phyloP scores from a whole-genome alignment of 2,888 invertebrate genomes.

The Caenorhabditis macrosperma region DNA sequence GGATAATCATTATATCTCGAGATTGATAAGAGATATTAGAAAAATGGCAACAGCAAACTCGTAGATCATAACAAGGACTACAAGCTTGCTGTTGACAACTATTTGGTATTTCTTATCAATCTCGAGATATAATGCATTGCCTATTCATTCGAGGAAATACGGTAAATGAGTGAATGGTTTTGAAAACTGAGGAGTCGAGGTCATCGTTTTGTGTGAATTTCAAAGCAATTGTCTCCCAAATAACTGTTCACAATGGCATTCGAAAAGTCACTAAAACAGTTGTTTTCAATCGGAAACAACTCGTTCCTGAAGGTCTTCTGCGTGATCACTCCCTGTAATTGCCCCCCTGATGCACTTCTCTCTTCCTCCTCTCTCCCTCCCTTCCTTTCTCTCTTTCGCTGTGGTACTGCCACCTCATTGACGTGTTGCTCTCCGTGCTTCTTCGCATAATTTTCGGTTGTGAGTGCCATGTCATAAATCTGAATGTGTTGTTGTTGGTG shows the following conservation, averaged over 20 bases:
- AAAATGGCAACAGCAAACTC: too few species aligned
- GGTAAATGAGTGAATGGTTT: too few species aligned
- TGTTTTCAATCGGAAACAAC: neutral
- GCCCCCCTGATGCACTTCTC: neutral
- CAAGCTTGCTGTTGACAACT: too few species aligned
- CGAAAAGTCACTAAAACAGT: neutral
- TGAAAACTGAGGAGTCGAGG: too few species aligned
- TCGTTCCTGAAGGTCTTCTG: slow-evolving; percentile 9
- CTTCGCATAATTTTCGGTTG: neutral
- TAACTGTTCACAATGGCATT: neutral
- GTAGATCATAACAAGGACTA: too few species aligned
- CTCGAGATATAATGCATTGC: too few species aligned
- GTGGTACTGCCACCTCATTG: neutral
- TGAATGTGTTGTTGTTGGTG: slow-evolving; percentile 16
- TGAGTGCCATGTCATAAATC: slow-evolving; percentile 2
- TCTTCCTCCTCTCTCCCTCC: neutral
- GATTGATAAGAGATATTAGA: too few species aligned
- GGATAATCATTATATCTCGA: too few species aligned
- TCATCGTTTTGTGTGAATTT: neutral
- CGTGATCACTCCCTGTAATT: slow-evolving; percentile 9
- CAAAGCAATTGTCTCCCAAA: neutral
- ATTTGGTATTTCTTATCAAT: too few species aligned
- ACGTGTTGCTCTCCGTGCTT: neutral
- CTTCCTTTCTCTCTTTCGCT: neutral
- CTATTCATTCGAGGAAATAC: too few species aligned